Evolutionary conservation across 2,888 invertebrate genomes (phyloP), one percentile per base, ranked within the genome.

Genomic region (Sarcophaga carnaria): DNA sequence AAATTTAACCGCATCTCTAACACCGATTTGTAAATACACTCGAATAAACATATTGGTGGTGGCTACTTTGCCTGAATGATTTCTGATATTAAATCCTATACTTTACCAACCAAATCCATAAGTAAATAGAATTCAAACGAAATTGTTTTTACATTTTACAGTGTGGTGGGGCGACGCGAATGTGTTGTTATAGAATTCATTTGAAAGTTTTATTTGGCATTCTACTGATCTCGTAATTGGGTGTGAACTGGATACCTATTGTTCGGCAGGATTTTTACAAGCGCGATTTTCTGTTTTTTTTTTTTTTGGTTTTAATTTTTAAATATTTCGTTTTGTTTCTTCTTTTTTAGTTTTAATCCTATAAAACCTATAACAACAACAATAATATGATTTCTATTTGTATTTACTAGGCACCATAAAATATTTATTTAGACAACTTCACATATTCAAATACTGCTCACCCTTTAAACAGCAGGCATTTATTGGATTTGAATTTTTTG

Each of bases 81-180:
- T 80, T 82, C 37, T 70, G 67, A 62, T 66, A 47, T 86, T 72
- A 83, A 83, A 86, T 83, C 77, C 86, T 67, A 60, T 77, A 20
- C 20, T 71, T 60, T 70, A 77, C 76, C n/a, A 71, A 67, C 10
- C 54, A 37, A 79, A 12, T 20, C 6, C 4, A 4, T 82, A 20
- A 20, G 20, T 20, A 20, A 20, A 20, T 20, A 20, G 20, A 20
- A 20, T 20, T 20, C 20, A 20, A 20, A 20, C 20, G 20, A 20
- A 20, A 20, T 20, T 20, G 20, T 20, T 20, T 20, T 20, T 20
- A 20, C 20, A 20, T 20, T 20, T 20, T 20, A 20, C 20, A 20
- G 20, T 20, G 20, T 20, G 20, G 20, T 20, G 20, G 20, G 20
- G 20, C 20, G 20, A 20, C 20, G 20, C 20, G 20, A 82, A 84